phyloP scores from a whole-genome alignment of 23 tunicate genomes.

The Botrylloides violaceus region DNA sequence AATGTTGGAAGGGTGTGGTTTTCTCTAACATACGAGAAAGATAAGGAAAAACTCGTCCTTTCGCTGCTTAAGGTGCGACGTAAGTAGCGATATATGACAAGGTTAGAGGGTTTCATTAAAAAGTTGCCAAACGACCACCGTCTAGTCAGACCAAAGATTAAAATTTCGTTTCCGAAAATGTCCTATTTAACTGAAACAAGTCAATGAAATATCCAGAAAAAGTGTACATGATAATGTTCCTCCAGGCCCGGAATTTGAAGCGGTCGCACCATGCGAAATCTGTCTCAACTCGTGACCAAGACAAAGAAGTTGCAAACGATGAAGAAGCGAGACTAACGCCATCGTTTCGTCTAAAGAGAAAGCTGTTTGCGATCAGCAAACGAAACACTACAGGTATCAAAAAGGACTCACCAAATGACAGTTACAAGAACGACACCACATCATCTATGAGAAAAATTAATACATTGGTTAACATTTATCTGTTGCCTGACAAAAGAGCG shows the following conservation, averaged over 20 bases:
- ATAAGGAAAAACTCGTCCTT: conserved; percentile 1
- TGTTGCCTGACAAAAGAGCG: conserved; percentile 3
- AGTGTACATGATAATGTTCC: too few species aligned
- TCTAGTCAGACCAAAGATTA: too few species aligned
- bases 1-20: conserved; percentile 20
- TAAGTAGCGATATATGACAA: too few species aligned
- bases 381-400: background rate
- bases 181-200: too few species aligned
- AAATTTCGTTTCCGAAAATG: too few species aligned
- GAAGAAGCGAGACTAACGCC: background rate
- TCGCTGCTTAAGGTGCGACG: conserved; percentile 13
- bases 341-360: conserved; percentile 2
- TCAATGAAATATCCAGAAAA: too few species aligned
- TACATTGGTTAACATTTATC: conserved; percentile 5
- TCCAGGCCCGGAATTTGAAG: background rate
- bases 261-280: background rate
- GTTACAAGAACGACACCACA: background rate
- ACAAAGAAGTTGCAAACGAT: background rate
- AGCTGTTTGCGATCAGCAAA: conserved; percentile 18
- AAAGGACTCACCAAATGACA: background rate
- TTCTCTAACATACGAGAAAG: conserved; percentile 8
- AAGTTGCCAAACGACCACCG: too few species aligned
- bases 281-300: background rate
- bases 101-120: too few species aligned
- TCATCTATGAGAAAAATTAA: background rate